A percentile compares a stretch with the other conserved stretches of the same genome.
phyloP scores from a whole-genome alignment of 2,113 vertebrate genomes.

The Mobula birostris region DNA sequence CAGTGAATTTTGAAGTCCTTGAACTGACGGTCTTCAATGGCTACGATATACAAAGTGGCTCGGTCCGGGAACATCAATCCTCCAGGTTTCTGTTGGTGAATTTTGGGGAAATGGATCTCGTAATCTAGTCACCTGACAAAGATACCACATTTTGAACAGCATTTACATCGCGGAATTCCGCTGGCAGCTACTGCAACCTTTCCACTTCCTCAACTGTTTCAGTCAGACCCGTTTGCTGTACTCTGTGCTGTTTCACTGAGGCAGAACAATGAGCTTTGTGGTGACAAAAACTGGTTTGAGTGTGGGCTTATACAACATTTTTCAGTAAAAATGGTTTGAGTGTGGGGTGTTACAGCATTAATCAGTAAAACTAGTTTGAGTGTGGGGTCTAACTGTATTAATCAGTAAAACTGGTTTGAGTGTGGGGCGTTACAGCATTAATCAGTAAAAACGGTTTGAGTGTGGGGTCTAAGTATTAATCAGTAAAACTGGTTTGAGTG shows the following conservation, averaged over 20 bases:
- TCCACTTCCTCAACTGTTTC: constrained; percentile 47
- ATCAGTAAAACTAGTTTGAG: no score
- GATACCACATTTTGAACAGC: constrained; percentile 74
- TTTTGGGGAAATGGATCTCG: constrained; percentile 69
- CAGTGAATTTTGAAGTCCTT: constrained; percentile 99
- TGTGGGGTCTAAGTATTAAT: no score
- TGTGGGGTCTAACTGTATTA: no score
- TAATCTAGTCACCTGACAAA: constrained; percentile 76
- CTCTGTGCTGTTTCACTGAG: neutral
- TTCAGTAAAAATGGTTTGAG: no score
- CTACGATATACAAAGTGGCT: constrained; percentile 90
- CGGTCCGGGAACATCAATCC: constrained; percentile 98
- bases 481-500: no score
- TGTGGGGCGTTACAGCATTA: no score
- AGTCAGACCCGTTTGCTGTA: constrained; percentile 15
- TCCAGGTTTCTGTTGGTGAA: constrained; percentile 91
- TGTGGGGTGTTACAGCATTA: no score
- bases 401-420: no score
- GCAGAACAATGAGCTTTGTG: no score
- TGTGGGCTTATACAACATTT: no score
- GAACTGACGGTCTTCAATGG: constrained; percentile 95
- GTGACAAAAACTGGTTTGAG: no score
- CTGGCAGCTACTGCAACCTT: constrained; percentile 51
- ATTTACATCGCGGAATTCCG: constrained; percentile 56
- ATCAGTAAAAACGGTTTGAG: no score